phyloP scores from a whole-genome alignment of 2,113 vertebrate genomes.

The Dromas ardeola region DNA sequence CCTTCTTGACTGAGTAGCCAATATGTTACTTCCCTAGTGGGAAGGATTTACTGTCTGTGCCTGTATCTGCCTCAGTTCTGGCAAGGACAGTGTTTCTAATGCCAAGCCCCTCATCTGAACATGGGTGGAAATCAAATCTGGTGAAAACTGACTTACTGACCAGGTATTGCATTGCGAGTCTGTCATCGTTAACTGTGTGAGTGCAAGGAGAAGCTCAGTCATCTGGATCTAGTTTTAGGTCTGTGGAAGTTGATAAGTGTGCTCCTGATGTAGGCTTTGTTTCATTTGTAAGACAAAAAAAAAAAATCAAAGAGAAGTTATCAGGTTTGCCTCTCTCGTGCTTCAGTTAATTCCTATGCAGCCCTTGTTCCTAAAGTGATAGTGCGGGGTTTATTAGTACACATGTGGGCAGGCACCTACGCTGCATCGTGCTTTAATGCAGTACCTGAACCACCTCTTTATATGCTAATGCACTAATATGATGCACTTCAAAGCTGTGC shows the following conservation, averaged over 20 bases:
- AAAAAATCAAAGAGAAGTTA: background rate
- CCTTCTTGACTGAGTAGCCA: background rate
- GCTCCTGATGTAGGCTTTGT: background rate
- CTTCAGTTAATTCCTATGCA: conserved; percentile 8
- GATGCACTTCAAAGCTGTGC: background rate
- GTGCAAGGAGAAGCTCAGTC: background rate
- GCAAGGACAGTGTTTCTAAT: background rate
- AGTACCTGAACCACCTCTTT: background rate
- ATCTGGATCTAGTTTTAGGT: background rate
- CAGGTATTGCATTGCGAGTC: background rate
- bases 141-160: background rate
- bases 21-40: background rate
- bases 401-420: conserved; percentile 49
- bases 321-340: background rate
- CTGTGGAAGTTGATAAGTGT: background rate
- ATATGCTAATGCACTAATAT: background rate
- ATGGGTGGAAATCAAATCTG: background rate
- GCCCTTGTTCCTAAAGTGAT: background rate
- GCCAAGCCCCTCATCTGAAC: background rate
- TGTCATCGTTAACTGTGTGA: background rate
- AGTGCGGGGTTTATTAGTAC: conserved; percentile 7
- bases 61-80: background rate
- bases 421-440: background rate
- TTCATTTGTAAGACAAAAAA: background rate
- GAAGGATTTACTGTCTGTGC: background rate